Evolutionary conservation across 2,797 vertebrate genomes (phyloP).

Genomic region (Premnoplex brunnescens): DNA sequence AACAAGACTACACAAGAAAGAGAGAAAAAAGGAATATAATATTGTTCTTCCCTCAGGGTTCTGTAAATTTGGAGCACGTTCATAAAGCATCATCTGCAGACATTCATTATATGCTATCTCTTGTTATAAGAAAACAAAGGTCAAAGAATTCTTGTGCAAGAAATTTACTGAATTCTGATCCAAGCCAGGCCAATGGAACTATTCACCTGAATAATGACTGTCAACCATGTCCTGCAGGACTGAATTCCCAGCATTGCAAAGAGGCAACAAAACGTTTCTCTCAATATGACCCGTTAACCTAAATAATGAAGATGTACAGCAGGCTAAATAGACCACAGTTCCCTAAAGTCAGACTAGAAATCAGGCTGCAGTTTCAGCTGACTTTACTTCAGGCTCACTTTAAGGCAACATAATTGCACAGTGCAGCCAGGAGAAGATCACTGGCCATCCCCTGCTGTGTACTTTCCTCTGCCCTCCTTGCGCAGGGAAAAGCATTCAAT

Average conservation of each 20-base stretch:
- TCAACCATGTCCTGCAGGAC: slow-evolving; percentile 32
- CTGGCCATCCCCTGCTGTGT: not conserved
- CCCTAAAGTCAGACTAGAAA: not conserved
- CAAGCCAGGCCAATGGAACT: not conserved
- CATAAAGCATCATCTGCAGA: not conserved
- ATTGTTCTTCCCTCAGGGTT: slow-evolving; percentile 12
- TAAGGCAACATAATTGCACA: not conserved
- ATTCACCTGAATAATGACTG: not conserved
- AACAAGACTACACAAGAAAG: not conserved
- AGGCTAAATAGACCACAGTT: not conserved
- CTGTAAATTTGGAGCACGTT: not conserved
- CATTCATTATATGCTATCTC: not conserved
- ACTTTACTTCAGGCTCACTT: not conserved
- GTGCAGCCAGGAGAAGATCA: not conserved
- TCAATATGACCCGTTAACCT: slow-evolving; percentile 29
- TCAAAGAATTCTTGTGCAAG: not conserved
- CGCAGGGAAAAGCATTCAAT: not conserved
- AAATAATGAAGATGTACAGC: slow-evolving; percentile 8
- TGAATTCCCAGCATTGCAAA: slow-evolving; percentile 8
- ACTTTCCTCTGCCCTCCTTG: not conserved
- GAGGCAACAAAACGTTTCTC: slow-evolving; percentile 12
- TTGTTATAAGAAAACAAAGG: not conserved
- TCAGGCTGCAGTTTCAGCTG: not conserved
- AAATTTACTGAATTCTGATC: not conserved
- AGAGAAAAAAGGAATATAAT: not conserved